Percentiles rank a stretch among this genome's conserved stretches.
Evolutionary conservation across 23 tunicate species (phyloP).

Genomic region (Halocynthia roretzi): DNA sequence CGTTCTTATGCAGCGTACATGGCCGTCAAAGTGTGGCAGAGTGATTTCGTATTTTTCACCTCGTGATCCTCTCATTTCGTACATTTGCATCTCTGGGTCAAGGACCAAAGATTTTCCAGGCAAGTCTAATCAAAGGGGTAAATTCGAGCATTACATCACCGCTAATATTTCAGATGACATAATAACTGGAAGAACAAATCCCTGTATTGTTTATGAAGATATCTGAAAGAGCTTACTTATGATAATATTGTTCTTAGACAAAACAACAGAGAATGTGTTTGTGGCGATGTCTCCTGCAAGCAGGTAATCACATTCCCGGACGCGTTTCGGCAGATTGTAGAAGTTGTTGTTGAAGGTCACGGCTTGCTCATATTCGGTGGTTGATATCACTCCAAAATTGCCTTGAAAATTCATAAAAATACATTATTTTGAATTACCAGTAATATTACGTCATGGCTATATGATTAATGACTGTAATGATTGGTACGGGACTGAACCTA

Average conservation of each 20-base stretch:
- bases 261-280: neutral
- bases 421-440: no score
- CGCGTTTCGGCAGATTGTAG: slow-evolving; percentile 5
- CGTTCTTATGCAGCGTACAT: neutral
- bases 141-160: neutral
- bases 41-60: neutral
- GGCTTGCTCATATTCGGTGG: neutral
- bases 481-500: no score
- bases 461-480: no score
- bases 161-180: no score
- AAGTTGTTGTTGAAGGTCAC: slow-evolving; percentile 5
- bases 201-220: neutral
- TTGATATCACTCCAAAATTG: neutral
- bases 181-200: no score
- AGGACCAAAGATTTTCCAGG: neutral
- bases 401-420: neutral
- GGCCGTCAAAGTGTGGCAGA: neutral
- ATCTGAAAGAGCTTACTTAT: neutral
- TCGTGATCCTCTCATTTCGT: neutral
- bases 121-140: neutral
- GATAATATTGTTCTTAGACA: neutral
- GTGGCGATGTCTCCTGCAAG: neutral
- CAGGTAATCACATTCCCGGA: neutral
- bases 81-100: slow-evolving; percentile 2
- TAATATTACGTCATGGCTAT: no score